A percentile compares a stretch with the other conserved stretches of the same genome.
Evolutionary conservation across 2,113 vertebrate genomes (phyloP).

Genomic region (Todiramphus chloris): DNA sequence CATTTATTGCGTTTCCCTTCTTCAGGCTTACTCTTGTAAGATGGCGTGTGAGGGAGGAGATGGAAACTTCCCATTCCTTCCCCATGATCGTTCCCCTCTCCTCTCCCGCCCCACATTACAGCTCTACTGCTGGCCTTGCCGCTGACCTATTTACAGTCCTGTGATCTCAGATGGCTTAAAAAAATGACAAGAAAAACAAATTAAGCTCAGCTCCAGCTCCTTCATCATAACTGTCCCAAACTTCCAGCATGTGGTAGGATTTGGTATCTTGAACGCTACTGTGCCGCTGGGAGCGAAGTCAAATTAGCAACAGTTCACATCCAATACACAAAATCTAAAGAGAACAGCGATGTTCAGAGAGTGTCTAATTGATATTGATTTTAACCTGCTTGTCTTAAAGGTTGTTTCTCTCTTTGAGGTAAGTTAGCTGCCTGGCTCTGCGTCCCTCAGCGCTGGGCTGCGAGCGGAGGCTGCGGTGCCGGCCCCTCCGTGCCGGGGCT

Average conservation of each 20-base stretch:
- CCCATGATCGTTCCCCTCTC: rapidly evolving
- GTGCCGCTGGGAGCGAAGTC: neutral
- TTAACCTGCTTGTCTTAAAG: constrained; percentile 31
- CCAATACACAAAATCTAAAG: constrained; percentile 47
- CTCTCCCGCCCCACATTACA: rapidly evolving
- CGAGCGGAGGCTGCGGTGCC: rapidly evolving
- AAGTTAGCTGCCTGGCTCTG: neutral
- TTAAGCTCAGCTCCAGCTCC: neutral
- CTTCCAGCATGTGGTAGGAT: neutral
- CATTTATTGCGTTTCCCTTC: neutral
- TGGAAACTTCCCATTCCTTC: neutral
- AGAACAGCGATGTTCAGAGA: constrained; percentile 50
- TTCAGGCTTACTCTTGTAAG: neutral
- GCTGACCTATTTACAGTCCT: neutral
- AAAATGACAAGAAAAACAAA: neutral
- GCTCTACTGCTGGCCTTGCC: neutral
- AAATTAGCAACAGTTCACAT: constrained; percentile 54
- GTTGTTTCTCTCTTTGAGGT: neutral
- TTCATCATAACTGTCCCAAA: neutral
- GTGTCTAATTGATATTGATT: constrained; percentile 67
- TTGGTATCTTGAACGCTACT: neutral
- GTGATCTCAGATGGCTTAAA: neutral
- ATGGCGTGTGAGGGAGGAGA: neutral
- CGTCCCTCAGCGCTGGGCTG: neutral
- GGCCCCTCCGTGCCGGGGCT: neutral